phyloP scores from a whole-genome alignment of 2,888 invertebrate species.

The Zelleria hepariella region DNA sequence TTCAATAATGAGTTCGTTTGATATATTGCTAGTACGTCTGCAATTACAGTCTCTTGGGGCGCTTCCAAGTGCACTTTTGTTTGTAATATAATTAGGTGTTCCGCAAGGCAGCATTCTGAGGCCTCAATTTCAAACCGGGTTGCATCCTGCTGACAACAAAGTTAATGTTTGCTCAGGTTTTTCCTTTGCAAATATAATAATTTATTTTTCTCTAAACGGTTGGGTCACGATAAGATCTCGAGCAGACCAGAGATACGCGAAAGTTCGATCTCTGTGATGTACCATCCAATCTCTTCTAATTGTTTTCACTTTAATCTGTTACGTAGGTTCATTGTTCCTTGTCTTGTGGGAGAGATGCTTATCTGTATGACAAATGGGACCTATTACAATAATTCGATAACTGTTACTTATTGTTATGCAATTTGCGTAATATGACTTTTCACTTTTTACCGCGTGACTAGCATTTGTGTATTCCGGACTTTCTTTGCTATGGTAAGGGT shows the following conservation, averaged over 20 bases:
- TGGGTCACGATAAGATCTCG: conserved; percentile 20
- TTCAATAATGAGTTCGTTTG: conserved; percentile 32
- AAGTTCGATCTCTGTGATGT: conserved; percentile 33
- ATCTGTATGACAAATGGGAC: conserved; percentile 57
- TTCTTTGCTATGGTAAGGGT: conserved; percentile 14
- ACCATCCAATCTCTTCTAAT: conserved; percentile 42
- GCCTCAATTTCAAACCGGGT: background rate
- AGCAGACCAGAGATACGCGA: conserved; percentile 27
- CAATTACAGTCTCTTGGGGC: conserved; percentile 52
- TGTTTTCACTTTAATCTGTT: conserved; percentile 60
- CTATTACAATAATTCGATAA: conserved; percentile 42
- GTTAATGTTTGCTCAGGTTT: background rate
- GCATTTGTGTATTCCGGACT: conserved; percentile 11
- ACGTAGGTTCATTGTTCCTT: conserved; percentile 45
- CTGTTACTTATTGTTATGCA: conserved; percentile 33
- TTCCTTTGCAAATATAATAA: background rate
- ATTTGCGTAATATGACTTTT: conserved; percentile 40
- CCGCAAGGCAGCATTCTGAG: conserved; percentile 8
- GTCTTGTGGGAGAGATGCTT: conserved; percentile 36
- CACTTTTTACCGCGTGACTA: conserved; percentile 23
- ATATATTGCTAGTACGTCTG: conserved; percentile 39
- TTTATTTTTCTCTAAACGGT: conserved; percentile 20
- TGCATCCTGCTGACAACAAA: background rate
- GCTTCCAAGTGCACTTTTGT: conserved; percentile 37
- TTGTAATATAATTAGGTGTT: conserved; percentile 46